Evolutionary conservation across 2,113 vertebrate species (phyloP).

Genomic region (Machaerirhynchus nigripectus): DNA sequence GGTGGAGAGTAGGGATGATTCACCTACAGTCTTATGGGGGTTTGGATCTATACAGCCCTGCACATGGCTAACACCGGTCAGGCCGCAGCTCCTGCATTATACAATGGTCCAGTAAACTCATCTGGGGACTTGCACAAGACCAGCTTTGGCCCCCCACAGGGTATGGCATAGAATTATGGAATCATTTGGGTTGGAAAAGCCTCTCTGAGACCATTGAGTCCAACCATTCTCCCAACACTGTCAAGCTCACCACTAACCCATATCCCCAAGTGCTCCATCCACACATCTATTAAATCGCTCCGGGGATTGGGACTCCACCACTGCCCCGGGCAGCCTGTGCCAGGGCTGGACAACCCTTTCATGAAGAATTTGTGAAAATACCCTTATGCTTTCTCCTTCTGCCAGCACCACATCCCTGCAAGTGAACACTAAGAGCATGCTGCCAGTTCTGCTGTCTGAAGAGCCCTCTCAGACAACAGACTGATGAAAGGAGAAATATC

Average conservation of each 20-base stretch:
- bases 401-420: not conserved
- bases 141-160: not conserved
- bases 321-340: not conserved
- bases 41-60: not conserved
- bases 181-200: not conserved
- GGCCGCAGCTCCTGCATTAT: not conserved
- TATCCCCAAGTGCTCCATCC: not conserved
- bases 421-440: not conserved
- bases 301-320: not conserved
- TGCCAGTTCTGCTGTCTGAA: conserved; percentile 1
- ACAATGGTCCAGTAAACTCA: not conserved
- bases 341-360: not conserved
- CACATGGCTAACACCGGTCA: not conserved
- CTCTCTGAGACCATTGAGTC: not conserved
- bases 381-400: not conserved
- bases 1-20: not conserved
- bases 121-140: not conserved
- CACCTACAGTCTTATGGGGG: not conserved
- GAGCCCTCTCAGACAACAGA: not conserved
- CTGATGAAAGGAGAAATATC: not conserved
- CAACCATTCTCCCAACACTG: not conserved
- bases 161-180: not conserved
- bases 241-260: not conserved
- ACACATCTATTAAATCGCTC: not conserved
- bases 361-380: not conserved